Base-by-base conservation (phyloP, 2,888 invertebrate species). In the Tachystola acroxantha region DNA sequence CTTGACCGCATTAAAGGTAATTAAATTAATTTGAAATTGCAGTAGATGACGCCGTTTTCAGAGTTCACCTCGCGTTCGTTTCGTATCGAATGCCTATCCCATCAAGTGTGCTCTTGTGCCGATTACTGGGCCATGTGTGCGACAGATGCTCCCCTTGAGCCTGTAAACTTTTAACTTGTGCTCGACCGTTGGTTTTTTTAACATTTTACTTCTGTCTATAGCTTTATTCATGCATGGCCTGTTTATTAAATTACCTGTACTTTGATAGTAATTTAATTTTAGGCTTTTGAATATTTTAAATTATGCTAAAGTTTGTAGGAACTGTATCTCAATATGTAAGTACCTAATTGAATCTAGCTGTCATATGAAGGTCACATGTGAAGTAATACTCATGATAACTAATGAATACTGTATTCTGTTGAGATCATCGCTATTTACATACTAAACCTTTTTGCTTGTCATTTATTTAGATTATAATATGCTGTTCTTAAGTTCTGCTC, bases 121-220 rank as follows among this genome's bases (percentile, higher is more conserved):
- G 64, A 54, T 55, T 62, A 56, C 54, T 55, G 62, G 53, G 68
- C 78, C 85, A 86, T 86, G 77, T 86, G 85, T 56, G 51, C 72
- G 60, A 67, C 85, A 86, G 76, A 84, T 86, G 85, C 70, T 70
- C 54, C 64, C 54, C 61, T 64, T 64, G 61, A 60, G 56, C 55
- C 59, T 62, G 57, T 51, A 47, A 48, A 47, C 43, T 49, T 52
- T 46, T 50, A 60, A 62, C 57, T 59, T 57, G 64, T 60, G 48
- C 49, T 48, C 48, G 42, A 56, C 42, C 46, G 29, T 46, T 39
- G 40, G 41, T 47, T 43, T 42, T 48, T 49, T 42, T n/a, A n/a
- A n/a, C n/a, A n/a, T n/a, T n/a, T n/a, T n/a, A n/a, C n/a, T n/a
- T n/a, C n/a, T n/a, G n/a, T n/a, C n/a, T n/a, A n/a, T n/a, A n/a